Base-by-base conservation (phyloP, 2,797 vertebrate genomes). In the Myotis pilosus region DNA sequence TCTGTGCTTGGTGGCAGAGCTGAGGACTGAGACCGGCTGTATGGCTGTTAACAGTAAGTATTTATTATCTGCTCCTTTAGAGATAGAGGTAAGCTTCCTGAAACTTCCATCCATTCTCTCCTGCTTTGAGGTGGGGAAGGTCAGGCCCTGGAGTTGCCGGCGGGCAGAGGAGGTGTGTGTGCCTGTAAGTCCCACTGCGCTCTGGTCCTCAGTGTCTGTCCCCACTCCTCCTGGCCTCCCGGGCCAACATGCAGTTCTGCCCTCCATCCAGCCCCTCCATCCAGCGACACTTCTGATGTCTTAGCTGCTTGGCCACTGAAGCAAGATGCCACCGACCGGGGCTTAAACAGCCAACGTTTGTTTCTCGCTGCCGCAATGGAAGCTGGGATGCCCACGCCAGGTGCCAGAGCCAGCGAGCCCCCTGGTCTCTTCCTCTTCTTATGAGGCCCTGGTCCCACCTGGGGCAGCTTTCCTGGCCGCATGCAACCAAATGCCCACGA, bases 151-250 rank as follows among this genome's bases (percentile, higher is more conserved):
- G 36, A 15, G 36, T 1, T 44, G 68, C 19, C 13, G 23, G 1
- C 10, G 36, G 76, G 75, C 28, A 87, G 10, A 55, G 74, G 28
- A 57, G 38, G 28, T n/a, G 3, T 2, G 10, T 20, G 3, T 8
- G 17, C 8, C 0, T 0, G 6, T 6, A 47, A 4, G 44, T 41
- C 1, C 25, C 23, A 12, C 4, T 20, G 15, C 7, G 2, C 28
- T 79, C 81, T 10, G n/a, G 4, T 41, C 79, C 64, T 36, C 41
- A 20, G 80, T 0, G 0, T 28, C 62, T 23, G 49, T 30, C 51
- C 2, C 2, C 20, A 2, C 41, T 44, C 41, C 15, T 10, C 38
- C 25, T 8, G 13, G 10, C 36, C 68, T 62, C 72, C 15, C 38
- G 57, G 15, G 44, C 66, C n/a, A 25, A 69, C 41, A 44, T 1